Evolutionary conservation across 1,140 invertebrate species (phyloP), one percentile per base, ranked within the genome.

Genomic region (Homarus americanus): DNA sequence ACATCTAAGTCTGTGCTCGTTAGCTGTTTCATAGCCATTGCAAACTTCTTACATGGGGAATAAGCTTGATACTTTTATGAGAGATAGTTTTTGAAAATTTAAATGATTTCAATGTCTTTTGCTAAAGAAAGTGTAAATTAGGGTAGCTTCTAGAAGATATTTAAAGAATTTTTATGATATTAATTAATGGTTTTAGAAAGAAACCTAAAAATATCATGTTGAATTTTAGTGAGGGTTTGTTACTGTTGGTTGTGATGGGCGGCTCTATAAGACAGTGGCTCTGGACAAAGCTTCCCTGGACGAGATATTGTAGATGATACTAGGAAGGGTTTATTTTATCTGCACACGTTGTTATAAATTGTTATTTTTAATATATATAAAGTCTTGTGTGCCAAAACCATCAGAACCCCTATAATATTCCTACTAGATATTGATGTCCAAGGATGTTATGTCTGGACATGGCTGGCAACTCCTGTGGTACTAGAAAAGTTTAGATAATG

Each of bases 341-440:
- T 34, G 63, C 63, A 69, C 63, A 69, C 63, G n/a, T 69, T 49
- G 44, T 49, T 69, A 69, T 69, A 69, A 69, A 69, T 69, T 69
- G n/a, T 69, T 69, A 32, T 69, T 69, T 69, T 32, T 69, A 69
- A 66, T 66, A 66, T 69, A 69, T 69, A 69, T 69, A 32, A 24
- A 53, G 32, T 66, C 36, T 82, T 82, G 79, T 82, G 79, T 82
- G 79, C 79, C 79, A 82, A 82, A 82, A 82, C 53, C 28, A 82
- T 58, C 49, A 63, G 63, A 28, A 28, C 63, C 58, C 15, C 44
- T 12, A 69, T 58, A 32, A 69, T 10, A 69, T 7, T 32, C 0
- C n/a, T 69, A 17, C n/a, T 69, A 69, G 24, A 32, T 69, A 69
- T 69, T 69, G 63, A 9, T 69, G 63, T 69, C 63, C 63, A 69